A percentile compares a stretch with the other conserved stretches of the same genome.
phyloP scores from a whole-genome alignment of 2,113 vertebrate genomes.

The Scartelaos histophorus region DNA sequence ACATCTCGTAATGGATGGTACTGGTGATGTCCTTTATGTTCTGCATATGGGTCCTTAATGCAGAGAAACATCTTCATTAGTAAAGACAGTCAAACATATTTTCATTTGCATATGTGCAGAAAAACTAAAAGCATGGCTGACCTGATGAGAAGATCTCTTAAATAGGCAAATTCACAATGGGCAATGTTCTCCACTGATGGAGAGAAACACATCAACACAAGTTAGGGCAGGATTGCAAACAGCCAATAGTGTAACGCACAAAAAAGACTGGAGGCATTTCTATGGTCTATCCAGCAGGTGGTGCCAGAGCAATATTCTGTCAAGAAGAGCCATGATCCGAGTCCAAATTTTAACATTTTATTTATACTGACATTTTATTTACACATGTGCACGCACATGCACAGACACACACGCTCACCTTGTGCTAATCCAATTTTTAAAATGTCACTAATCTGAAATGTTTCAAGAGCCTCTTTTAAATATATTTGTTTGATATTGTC shows the following conservation, averaged over 20 bases:
- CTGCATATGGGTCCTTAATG: slow-evolving; percentile 96
- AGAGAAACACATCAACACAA: slow-evolving; percentile 21
- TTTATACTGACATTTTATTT: too few relatives aligned
- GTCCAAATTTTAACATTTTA: too few relatives aligned
- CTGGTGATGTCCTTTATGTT: slow-evolving; percentile 99
- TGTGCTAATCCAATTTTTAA: too few relatives aligned
- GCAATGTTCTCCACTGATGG: slow-evolving; percentile 92
- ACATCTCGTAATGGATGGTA: slow-evolving; percentile 97
- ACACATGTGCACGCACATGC: too few relatives aligned
- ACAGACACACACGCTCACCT: too few relatives aligned
- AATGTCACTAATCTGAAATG: too few relatives aligned
- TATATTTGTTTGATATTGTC: not conserved
- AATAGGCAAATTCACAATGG: slow-evolving; percentile 97
- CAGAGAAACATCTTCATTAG: not conserved
- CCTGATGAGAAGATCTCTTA: slow-evolving; percentile 98
- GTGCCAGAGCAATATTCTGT: slow-evolving; percentile 11
- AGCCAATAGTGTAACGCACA: not conserved
- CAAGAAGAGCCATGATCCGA: too few relatives aligned
- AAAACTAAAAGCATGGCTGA: slow-evolving; percentile 52
- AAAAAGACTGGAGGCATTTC: not conserved
- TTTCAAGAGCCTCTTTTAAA: not conserved
- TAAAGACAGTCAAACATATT: not conserved
- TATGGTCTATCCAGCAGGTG: slow-evolving; percentile 44
- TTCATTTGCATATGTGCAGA: not conserved
- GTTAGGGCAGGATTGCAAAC: not conserved